phyloP scores from a whole-genome alignment of 1,140 invertebrate genomes.

The Aleiodes sp. region DNA sequence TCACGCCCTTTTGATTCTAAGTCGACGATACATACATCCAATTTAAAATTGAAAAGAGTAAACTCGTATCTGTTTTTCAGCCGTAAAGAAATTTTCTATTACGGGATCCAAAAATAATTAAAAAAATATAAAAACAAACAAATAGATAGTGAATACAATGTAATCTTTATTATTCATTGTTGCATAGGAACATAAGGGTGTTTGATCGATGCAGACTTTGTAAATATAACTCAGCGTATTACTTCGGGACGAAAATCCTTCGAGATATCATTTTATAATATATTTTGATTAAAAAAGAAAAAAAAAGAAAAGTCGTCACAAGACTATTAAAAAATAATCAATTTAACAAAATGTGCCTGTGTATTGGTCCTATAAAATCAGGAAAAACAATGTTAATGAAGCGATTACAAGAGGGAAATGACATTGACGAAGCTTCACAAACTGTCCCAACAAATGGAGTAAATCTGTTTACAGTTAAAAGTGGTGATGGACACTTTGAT shows the following conservation, averaged over 20 bases:
- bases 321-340: neutral
- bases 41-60: no score
- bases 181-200: neutral
- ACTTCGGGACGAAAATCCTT: neutral
- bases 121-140: no score
- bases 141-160: no score
- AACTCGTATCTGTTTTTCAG: no score
- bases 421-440: slow-evolving; percentile 76
- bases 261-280: neutral
- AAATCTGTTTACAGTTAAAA: slow-evolving; percentile 74
- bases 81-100: no score
- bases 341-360: slow-evolving; percentile 67
- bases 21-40: no score
- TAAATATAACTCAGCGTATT: neutral
- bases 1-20: no score
- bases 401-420: slow-evolving; percentile 73
- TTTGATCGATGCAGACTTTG: neutral
- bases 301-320: no score
- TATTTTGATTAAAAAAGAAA: slow-evolving; percentile 13
- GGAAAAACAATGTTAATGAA: slow-evolving; percentile 85
- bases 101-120: no score
- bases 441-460: slow-evolving; percentile 82
- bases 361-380: slow-evolving; percentile 78
- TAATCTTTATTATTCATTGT: no score
- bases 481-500: slow-evolving; percentile 61